A percentile compares a stretch with the other conserved stretches of the same genome.
Conservation (phyloP, 1,140 invertebrate species). For the Aphaenogaster rudis region DNA sequence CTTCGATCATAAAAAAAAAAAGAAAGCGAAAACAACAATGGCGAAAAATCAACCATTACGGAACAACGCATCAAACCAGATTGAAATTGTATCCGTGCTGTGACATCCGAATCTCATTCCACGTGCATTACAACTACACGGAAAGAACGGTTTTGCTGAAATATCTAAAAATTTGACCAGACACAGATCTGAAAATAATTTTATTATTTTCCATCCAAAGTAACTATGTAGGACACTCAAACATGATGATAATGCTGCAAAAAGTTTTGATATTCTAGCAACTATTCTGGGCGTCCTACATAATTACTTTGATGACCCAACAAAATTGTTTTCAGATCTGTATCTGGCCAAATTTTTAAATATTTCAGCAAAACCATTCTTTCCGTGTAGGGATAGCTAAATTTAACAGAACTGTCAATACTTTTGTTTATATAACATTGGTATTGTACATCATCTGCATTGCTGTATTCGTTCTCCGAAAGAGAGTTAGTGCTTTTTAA, state of each 20-base stretch:
- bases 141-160: too few relatives aligned
- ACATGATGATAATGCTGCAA: too few relatives aligned
- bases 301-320: too few relatives aligned
- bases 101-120: neutral
- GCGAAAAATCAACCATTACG: conserved; percentile 8
- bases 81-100: conserved; percentile 12
- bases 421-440: neutral
- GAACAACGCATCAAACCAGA: conserved; percentile 1
- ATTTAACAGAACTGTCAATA: conserved; percentile 5
- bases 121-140: neutral
- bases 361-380: too few relatives aligned
- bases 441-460: neutral
- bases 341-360: too few relatives aligned
- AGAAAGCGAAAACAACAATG: neutral
- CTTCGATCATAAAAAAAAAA: conserved; percentile 1
- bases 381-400: neutral
- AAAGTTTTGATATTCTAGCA: too few relatives aligned
- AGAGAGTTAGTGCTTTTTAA: neutral
- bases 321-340: too few relatives aligned
- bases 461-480: neutral
- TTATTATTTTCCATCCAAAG: too few relatives aligned
- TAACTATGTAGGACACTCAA: too few relatives aligned
- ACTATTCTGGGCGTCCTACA: too few relatives aligned
- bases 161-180: too few relatives aligned
- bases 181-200: too few relatives aligned